phyloP scores from a whole-genome alignment of 1,140 invertebrate species.

The Orius insidiosus region DNA sequence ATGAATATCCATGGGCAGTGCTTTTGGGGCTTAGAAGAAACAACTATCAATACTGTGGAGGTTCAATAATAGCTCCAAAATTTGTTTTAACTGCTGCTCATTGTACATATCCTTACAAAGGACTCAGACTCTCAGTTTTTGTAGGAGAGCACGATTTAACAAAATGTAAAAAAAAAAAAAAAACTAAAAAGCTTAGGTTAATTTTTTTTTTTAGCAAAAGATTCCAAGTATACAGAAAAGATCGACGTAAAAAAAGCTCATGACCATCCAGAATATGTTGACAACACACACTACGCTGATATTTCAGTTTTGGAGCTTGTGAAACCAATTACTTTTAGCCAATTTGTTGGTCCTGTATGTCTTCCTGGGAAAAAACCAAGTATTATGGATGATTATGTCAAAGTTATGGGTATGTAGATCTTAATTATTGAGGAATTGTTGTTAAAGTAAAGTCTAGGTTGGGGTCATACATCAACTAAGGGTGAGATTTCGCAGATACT shows the following conservation, averaged over 20 bases:
- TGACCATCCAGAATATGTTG: constrained; percentile 26
- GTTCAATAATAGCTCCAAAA: constrained; percentile 24
- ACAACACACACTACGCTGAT: constrained; percentile 31
- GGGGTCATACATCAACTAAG: constrained; percentile 2
- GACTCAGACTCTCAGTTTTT: neutral
- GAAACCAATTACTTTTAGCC: constrained; percentile 18
- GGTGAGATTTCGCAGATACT: neutral
- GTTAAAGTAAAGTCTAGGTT: neutral
- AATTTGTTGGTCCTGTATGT: constrained; percentile 13
- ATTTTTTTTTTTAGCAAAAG: no score
- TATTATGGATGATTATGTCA: neutral
- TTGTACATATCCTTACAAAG: constrained; percentile 17
- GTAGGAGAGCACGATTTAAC: neutral
- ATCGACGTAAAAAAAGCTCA: constrained; percentile 4
- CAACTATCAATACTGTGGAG: constrained; percentile 26
- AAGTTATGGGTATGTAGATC: constrained; percentile 1
- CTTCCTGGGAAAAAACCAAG: neutral
- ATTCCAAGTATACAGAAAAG: neutral
- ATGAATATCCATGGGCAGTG: constrained; percentile 30
- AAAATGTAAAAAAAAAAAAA: no score
- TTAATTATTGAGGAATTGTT: no score
- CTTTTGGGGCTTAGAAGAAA: neutral
- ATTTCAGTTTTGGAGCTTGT: constrained; percentile 31
- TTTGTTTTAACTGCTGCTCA: constrained; percentile 28
- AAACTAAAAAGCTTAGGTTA: no score